These are phyloP conservation scores for Sebastes ruberrimus DNA, from an alignment of 2,797 vertebrate species.

Conservation along the genomic window DNA sequence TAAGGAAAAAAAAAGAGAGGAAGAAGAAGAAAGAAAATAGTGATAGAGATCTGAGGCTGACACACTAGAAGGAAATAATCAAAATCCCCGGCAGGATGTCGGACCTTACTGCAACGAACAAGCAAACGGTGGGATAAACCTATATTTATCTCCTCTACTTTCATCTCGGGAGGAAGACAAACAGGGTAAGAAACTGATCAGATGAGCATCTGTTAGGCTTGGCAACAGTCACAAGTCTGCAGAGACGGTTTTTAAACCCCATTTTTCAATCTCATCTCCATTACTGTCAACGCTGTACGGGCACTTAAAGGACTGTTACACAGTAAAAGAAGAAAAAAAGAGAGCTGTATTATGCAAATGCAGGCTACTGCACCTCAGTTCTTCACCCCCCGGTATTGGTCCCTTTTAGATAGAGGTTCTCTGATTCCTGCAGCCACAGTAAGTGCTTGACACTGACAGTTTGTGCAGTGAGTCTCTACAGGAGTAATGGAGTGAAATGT, in stretches of 20 bases:
- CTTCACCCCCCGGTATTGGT: slow-evolving; percentile 34
- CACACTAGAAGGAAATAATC: slow-evolving; percentile 63
- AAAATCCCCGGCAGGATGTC: slow-evolving; percentile 62
- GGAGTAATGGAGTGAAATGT: slow-evolving; percentile 25
- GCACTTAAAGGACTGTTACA: slow-evolving; percentile 61
- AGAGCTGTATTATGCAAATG: slow-evolving; percentile 54
- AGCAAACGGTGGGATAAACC: slow-evolving; percentile 73
- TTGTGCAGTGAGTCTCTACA: slow-evolving; percentile 2
- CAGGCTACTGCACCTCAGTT: slow-evolving; percentile 25
- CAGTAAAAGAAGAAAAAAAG: slow-evolving; percentile 22
- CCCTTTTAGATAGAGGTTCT: slow-evolving; percentile 32
- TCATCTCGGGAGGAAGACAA: slow-evolving; percentile 72
- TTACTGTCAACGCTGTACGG: slow-evolving; percentile 64
- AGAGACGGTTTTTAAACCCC: slow-evolving; percentile 70
- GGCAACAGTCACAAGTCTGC: slow-evolving; percentile 71
- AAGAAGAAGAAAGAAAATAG: slow-evolving; percentile 20
- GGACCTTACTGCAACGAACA: slow-evolving; percentile 56
- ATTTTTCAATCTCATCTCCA: slow-evolving; percentile 76
- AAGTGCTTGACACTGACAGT: slow-evolving; percentile 21
- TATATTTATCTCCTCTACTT: slow-evolving; percentile 72
- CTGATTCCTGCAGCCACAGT: background rate
- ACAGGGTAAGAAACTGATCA: slow-evolving; percentile 74
- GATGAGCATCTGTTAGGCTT: slow-evolving; percentile 78
- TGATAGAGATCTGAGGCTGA: slow-evolving; percentile 58
- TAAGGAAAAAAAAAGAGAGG: background rate